These are phyloP conservation scores for Sycophila sp. DNA, from an alignment of 1,140 invertebrate genomes.

Conservation along the genomic window DNA sequence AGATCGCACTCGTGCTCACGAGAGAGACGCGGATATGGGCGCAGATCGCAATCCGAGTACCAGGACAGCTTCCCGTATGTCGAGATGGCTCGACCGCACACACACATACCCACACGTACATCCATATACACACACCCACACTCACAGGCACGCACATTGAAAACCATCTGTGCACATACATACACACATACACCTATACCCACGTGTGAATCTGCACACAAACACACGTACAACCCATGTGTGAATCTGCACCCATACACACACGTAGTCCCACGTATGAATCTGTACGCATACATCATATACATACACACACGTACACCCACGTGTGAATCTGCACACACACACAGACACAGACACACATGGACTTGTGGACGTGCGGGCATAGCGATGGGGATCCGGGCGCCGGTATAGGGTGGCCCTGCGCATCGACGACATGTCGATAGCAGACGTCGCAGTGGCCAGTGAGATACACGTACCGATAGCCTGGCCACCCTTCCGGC, in stretches of 20 bases:
- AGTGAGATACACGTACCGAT: conserved; percentile 58
- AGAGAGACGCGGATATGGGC: not conserved
- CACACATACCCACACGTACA: too few species aligned
- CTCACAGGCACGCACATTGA: too few species aligned
- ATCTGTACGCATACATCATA: not conserved
- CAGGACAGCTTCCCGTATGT: conserved; percentile 58
- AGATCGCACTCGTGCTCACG: not conserved
- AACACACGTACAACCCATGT: too few species aligned
- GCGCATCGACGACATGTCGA: conserved; percentile 65
- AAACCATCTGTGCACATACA: too few species aligned
- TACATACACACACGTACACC: too few species aligned
- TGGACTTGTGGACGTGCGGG: not conserved
- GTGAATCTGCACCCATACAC: too few species aligned
- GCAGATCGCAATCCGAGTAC: conserved; percentile 19
- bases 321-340: too few species aligned
- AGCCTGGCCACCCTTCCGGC: conserved; percentile 38
- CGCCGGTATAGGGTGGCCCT: conserved; percentile 32
- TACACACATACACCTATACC: too few species aligned
- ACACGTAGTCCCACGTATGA: too few species aligned
- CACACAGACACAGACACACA: not conserved
- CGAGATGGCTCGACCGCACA: too few species aligned
- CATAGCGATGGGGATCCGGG: not conserved
- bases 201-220: too few species aligned
- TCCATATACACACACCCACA: too few species aligned
- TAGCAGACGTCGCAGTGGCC: conserved; percentile 61